Evolutionary conservation across 2,888 invertebrate species (phyloP).

Genomic region (Anthophora plumipes): DNA sequence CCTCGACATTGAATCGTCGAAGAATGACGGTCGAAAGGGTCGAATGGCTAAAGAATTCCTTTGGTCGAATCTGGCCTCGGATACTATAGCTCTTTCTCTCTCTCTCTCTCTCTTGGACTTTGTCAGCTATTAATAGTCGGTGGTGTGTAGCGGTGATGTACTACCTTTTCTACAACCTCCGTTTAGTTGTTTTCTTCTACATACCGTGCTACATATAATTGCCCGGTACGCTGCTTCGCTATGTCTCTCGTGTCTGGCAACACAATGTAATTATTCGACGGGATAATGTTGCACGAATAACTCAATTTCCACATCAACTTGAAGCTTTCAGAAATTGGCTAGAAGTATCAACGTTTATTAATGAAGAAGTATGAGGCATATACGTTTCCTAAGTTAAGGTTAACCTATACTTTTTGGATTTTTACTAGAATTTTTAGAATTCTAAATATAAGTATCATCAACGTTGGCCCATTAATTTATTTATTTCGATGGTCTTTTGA

Average conservation of each 20-base stretch:
- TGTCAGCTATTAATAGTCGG: slow-evolving; percentile 70
- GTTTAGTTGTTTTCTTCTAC: slow-evolving; percentile 56
- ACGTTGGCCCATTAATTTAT: no score
- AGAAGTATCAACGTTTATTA: neutral
- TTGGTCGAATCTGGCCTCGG: slow-evolving; percentile 67
- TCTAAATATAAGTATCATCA: no score
- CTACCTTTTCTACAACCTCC: slow-evolving; percentile 65
- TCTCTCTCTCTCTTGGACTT: slow-evolving; percentile 61
- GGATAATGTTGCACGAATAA: neutral
- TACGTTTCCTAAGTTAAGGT: neutral
- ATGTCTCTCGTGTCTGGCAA: slow-evolving; percentile 7
- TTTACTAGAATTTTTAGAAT: no score
- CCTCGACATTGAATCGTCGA: slow-evolving; percentile 71
- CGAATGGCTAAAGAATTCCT: slow-evolving; percentile 61
- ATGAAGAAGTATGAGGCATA: neutral
- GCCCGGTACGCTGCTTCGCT: neutral
- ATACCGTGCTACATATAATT: slow-evolving; percentile 36
- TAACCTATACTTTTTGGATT: no score
- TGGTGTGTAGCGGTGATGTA: slow-evolving; percentile 59
- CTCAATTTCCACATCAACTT: neutral
- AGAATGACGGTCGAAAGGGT: slow-evolving; percentile 53
- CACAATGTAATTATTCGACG: slow-evolving; percentile 20
- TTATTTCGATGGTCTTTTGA: no score
- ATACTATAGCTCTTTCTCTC: slow-evolving; percentile 58
- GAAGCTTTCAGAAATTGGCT: neutral